Percentiles rank a stretch among this genome's conserved stretches.
Conservation (phyloP, 2,797 vertebrate species). For the Parotocinclus haroldoi region DNA sequence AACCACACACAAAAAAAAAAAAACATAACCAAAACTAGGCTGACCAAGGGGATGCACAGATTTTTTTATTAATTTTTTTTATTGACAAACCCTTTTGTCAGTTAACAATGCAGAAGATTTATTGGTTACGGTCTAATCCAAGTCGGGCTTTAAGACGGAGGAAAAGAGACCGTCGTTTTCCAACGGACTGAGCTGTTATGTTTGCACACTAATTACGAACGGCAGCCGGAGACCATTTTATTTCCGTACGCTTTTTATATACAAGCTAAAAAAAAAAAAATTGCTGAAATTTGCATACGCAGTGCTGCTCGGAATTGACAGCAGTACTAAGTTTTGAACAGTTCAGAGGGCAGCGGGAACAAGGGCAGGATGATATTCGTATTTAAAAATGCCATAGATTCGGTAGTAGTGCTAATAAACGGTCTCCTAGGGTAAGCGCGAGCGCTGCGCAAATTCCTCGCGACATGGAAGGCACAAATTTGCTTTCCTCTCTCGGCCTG, state of each 20-base stretch:
- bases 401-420: constrained; percentile 17
- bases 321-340: too few species aligned
- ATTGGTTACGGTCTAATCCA: constrained; percentile 33
- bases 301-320: too few species aligned
- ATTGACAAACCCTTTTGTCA: constrained; percentile 19
- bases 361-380: background rate
- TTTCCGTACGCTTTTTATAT: constrained; percentile 39
- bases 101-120: constrained; percentile 42
- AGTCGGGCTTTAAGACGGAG: constrained; percentile 41
- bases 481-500: constrained; percentile 1
- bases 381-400: constrained; percentile 22
- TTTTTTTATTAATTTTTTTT: background rate
- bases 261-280: too few species aligned
- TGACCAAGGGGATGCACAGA: constrained; percentile 14
- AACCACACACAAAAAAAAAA: too few species aligned
- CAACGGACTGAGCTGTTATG: constrained; percentile 19
- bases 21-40: constrained; percentile 40
- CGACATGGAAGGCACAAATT: background rate
- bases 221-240: constrained; percentile 36
- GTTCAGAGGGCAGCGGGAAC: constrained; percentile 1
- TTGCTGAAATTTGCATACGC: background rate
- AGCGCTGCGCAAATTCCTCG: too few species aligned
- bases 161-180: constrained; percentile 26
- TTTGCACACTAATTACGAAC: constrained; percentile 45
- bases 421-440: constrained; percentile 11